phyloP scores from a whole-genome alignment of 2,888 invertebrate species.

The Melinaea menophilus region DNA sequence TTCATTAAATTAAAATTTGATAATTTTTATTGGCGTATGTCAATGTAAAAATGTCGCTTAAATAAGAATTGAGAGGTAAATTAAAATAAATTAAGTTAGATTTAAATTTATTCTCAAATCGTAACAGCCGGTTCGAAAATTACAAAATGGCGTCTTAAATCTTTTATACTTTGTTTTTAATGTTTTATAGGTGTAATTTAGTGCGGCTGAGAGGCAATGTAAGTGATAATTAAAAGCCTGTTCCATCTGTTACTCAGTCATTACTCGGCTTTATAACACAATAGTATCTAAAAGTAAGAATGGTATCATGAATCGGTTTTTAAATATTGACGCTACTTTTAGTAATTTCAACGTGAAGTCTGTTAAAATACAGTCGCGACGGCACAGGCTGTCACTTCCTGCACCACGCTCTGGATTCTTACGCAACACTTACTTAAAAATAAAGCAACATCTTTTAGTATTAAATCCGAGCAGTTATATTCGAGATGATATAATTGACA shows the following conservation, averaged over 20 bases:
- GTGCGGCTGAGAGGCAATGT: slow-evolving; percentile 65
- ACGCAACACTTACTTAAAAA: slow-evolving; percentile 34
- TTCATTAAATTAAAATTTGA: slow-evolving; percentile 16
- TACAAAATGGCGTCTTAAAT: slow-evolving; percentile 30
- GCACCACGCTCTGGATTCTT: slow-evolving; percentile 41
- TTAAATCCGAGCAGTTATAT: slow-evolving; percentile 63
- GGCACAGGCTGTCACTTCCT: slow-evolving; percentile 62
- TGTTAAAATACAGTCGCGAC: slow-evolving; percentile 32
- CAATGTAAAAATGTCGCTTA: slow-evolving; percentile 4
- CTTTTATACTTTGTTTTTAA: slow-evolving; percentile 39
- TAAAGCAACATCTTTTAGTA: slow-evolving; percentile 15
- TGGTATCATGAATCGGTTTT: background rate
- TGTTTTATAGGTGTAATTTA: slow-evolving; percentile 71
- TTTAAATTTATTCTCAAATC: background rate
- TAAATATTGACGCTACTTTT: background rate
- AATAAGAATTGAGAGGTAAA: slow-evolving; percentile 3
- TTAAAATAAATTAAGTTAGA: background rate
- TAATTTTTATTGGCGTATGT: slow-evolving; percentile 18
- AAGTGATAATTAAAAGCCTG: slow-evolving; percentile 74
- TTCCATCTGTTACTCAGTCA: slow-evolving; percentile 70
- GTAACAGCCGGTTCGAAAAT: background rate
- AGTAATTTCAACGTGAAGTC: slow-evolving; percentile 7
- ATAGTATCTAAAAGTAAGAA: background rate
- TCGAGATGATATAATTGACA: slow-evolving; percentile 71
- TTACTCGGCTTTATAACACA: slow-evolving; percentile 51